Percentiles rank a stretch among this genome's conserved stretches.
phyloP scores from a whole-genome alignment of 2,797 vertebrate genomes.

The Xenentodon cancila region DNA sequence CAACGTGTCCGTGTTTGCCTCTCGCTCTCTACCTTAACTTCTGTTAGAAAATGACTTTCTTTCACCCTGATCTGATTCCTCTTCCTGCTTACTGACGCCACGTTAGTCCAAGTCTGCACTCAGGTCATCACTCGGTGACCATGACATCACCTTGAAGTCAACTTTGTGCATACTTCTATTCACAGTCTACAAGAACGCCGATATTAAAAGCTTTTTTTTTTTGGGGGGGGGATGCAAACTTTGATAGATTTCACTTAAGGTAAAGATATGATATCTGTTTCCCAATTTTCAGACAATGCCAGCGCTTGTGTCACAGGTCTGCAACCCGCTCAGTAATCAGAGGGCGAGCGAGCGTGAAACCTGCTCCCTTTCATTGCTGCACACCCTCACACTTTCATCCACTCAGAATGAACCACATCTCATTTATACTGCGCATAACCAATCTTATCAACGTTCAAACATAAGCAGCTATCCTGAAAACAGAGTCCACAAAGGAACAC shows the following conservation, averaged over 20 bases:
- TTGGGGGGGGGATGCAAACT: not conserved
- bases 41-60: conserved; percentile 31
- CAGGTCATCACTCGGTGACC: conserved; percentile 24
- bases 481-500: no score
- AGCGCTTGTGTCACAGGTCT: conserved; percentile 16
- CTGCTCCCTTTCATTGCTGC: conserved; percentile 21
- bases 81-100: conserved; percentile 68
- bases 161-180: conserved; percentile 9
- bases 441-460: conserved; percentile 10
- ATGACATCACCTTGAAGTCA: conserved; percentile 6
- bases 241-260: conserved; percentile 4
- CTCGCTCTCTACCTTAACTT: conserved; percentile 56
- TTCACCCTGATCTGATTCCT: conserved; percentile 34
- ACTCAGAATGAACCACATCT: not conserved
- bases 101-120: conserved; percentile 34
- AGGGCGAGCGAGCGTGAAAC: not conserved
- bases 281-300: conserved; percentile 8
- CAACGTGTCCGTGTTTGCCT: conserved; percentile 32
- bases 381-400: conserved; percentile 8
- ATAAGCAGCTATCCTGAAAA: no score
- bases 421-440: not conserved
- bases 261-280: conserved; percentile 17
- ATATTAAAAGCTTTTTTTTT: conserved; percentile 16
- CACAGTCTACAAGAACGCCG: not conserved
- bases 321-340: not conserved